These are phyloP conservation scores for Coremacera marginata DNA, from an alignment of 2,888 invertebrate species.

Conservation along the genomic window DNA sequence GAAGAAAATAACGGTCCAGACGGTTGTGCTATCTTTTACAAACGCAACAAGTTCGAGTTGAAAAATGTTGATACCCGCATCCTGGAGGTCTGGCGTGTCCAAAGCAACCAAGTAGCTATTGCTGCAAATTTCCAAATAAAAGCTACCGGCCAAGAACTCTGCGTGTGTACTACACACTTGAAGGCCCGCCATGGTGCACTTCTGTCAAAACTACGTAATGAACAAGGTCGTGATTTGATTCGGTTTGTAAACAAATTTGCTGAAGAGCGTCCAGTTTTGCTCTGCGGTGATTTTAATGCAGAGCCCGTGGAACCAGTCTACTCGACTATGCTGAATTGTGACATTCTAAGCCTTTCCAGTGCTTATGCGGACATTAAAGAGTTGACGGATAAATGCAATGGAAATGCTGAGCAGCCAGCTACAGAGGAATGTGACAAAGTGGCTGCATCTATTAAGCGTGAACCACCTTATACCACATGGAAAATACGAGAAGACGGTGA, in stretches of 20 bases:
- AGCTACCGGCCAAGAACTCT: slow-evolving; percentile 74
- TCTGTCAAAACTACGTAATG: slow-evolving; percentile 76
- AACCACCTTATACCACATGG: slow-evolving; percentile 83
- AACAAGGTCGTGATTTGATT: slow-evolving; percentile 78
- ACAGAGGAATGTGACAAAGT: slow-evolving; percentile 53
- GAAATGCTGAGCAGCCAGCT: slow-evolving; percentile 37
- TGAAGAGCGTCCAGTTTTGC: slow-evolving; percentile 72
- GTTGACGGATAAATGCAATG: slow-evolving; percentile 51
- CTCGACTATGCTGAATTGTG: slow-evolving; percentile 71
- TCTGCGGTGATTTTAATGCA: slow-evolving; percentile 84
- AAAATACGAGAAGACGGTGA: slow-evolving; percentile 80
- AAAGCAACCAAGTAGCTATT: slow-evolving; percentile 80
- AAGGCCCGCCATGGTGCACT: slow-evolving; percentile 80
- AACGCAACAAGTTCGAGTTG: slow-evolving; percentile 74
- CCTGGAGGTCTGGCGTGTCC: slow-evolving; percentile 80
- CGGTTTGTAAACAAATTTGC: slow-evolving; percentile 72
- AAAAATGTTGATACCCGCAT: slow-evolving; percentile 73
- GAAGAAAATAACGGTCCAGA: slow-evolving; percentile 82
- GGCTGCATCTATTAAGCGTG: slow-evolving; percentile 68
- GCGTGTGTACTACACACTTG: slow-evolving; percentile 79
- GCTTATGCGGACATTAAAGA: slow-evolving; percentile 71
- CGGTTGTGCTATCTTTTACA: slow-evolving; percentile 83
- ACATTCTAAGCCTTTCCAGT: slow-evolving; percentile 69
- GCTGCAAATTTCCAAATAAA: slow-evolving; percentile 72
- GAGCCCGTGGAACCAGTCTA: slow-evolving; percentile 80